A percentile compares a stretch with the other conserved stretches of the same genome.
phyloP scores from a whole-genome alignment of 2,113 vertebrate species.

The Sphyrna mokarran region DNA sequence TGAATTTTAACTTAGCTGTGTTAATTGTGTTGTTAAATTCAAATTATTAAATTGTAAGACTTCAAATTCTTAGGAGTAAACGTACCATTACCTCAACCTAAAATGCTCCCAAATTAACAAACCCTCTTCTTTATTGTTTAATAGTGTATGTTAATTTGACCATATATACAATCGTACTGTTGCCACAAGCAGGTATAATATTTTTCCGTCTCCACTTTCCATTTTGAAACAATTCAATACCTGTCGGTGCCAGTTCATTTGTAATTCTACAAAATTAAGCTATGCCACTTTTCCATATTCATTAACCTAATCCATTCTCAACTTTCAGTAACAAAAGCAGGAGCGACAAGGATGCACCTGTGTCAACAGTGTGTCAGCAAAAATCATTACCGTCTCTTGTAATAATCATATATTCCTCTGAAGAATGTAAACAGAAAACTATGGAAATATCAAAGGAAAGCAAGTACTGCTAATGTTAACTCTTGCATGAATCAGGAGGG shows the following conservation, averaged over 20 bases:
- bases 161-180: not conserved
- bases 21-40: not conserved
- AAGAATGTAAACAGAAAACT: not conserved
- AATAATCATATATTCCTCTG: not conserved
- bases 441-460: not conserved
- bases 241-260: not conserved
- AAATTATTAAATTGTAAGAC: not conserved
- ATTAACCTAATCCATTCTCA: not conserved
- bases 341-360: not conserved
- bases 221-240: not conserved
- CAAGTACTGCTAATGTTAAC: not conserved
- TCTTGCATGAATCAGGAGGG: not conserved
- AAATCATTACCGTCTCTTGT: not conserved
- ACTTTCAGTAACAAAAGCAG: not conserved
- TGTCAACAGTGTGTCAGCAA: not conserved
- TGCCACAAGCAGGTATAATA: not conserved
- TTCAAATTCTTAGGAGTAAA: not conserved
- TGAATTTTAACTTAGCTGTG: not conserved
- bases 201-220: not conserved
- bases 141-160: not conserved
- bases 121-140: not conserved
- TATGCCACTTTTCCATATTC: not conserved
- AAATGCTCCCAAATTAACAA: not conserved
- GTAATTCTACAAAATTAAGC: not conserved
- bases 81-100: not conserved